phyloP scores from a whole-genome alignment of 2,113 vertebrate genomes.

The Callorhinus ursinus region DNA sequence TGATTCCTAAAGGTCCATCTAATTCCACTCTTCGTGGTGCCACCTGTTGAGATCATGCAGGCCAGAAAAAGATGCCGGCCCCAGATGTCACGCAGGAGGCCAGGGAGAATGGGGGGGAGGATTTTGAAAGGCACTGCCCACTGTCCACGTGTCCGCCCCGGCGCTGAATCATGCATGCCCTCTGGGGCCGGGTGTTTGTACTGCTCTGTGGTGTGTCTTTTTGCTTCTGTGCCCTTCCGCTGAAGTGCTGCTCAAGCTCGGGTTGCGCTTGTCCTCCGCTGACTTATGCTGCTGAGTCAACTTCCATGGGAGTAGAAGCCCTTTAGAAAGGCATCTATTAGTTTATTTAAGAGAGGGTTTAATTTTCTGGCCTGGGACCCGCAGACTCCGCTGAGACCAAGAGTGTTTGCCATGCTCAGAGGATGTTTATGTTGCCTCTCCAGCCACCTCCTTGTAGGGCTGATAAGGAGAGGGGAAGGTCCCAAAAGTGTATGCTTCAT shows the following conservation, averaged over 20 bases:
- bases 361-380: background rate
- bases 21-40: background rate
- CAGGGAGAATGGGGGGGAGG: background rate
- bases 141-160: background rate
- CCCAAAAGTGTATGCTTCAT: background rate
- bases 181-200: background rate
- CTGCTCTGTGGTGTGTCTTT: background rate
- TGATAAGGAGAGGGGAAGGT: background rate
- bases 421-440: background rate
- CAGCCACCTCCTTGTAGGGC: background rate
- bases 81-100: background rate
- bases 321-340: background rate
- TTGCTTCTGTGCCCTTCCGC: background rate
- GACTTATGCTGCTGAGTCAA: background rate
- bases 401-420: background rate
- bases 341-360: conserved; percentile 42
- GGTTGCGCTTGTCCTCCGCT: background rate
- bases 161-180: background rate
- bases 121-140: background rate
- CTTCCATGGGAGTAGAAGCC: background rate
- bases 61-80: background rate
- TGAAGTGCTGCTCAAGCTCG: background rate
- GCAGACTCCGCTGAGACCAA: background rate
- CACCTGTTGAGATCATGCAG: background rate
- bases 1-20: background rate